Evolutionary conservation across 2,888 invertebrate species (phyloP).

Genomic region (Tiphia femorata): DNA sequence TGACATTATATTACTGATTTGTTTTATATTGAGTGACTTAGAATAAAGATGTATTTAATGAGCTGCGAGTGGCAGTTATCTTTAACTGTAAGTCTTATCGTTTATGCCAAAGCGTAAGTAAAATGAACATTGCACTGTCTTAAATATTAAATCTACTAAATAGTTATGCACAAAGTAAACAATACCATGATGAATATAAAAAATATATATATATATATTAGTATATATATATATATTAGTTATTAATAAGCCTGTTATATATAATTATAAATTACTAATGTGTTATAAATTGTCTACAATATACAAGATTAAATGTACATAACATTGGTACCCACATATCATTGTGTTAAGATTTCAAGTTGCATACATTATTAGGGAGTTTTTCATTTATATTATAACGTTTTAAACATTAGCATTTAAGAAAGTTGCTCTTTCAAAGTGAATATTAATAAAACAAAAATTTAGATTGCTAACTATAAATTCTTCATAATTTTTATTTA

Average conservation of each 20-base stretch:
- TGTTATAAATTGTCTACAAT: constrained; percentile 41
- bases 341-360: constrained; percentile 33
- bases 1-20: too few species aligned
- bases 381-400: constrained; percentile 23
- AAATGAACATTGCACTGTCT: constrained; percentile 22
- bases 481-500: too few species aligned
- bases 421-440: constrained; percentile 5
- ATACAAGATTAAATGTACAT: constrained; percentile 42
- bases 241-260: constrained; percentile 30
- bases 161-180: constrained; percentile 21
- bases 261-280: constrained; percentile 36
- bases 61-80: too few species aligned
- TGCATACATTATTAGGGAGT: constrained; percentile 21
- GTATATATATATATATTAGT: constrained; percentile 1
- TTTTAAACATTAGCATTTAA: constrained; percentile 3
- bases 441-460: constrained; percentile 26
- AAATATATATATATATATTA: neutral
- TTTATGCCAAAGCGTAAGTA: constrained; percentile 9
- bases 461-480: constrained; percentile 16
- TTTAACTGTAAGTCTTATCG: too few species aligned
- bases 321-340: constrained; percentile 26
- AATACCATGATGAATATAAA: constrained; percentile 15
- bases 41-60: too few species aligned
- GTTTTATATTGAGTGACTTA: too few species aligned
- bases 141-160: constrained; percentile 19